Conservation (phyloP, 1,140 invertebrate species). For the Araneus ventricosus region DNA sequence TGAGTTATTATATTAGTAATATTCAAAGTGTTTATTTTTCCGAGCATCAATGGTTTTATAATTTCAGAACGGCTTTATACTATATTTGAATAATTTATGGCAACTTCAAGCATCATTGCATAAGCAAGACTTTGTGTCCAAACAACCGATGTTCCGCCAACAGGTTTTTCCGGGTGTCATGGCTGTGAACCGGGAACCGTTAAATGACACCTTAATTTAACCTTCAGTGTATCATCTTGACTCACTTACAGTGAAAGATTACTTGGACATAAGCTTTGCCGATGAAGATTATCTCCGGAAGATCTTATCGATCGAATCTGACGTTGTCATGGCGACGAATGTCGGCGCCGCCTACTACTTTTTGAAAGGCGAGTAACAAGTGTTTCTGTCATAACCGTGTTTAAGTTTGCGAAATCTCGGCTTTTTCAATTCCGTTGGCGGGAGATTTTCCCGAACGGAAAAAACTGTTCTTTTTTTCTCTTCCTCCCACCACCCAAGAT, state of each 20-base stretch:
- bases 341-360: conserved; percentile 26
- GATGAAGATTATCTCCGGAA: conserved; percentile 67
- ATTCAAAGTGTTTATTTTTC: too few relatives aligned
- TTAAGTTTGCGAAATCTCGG: conserved; percentile 63
- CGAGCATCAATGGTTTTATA: too few relatives aligned
- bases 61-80: too few relatives aligned
- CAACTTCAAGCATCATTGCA: too few relatives aligned
- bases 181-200: background rate
- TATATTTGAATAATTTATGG: too few relatives aligned
- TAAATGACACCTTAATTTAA: background rate
- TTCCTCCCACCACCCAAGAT: background rate
- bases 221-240: conserved; percentile 45
- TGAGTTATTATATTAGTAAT: too few relatives aligned
- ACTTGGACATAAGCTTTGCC: background rate
- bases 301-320: conserved; percentile 60
- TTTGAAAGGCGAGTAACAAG: conserved; percentile 66
- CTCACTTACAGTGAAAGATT: conserved; percentile 33
- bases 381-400: conserved; percentile 64
- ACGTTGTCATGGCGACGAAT: conserved; percentile 36
- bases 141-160: too few relatives aligned
- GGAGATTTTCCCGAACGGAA: background rate
- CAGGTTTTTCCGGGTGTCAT: background rate
- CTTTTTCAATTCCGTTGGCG: conserved; percentile 23
- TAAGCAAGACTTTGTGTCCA: too few relatives aligned
- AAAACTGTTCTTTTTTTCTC: background rate